phyloP scores from a whole-genome alignment of 1,140 invertebrate genomes.

The Drosophila willistoni region DNA sequence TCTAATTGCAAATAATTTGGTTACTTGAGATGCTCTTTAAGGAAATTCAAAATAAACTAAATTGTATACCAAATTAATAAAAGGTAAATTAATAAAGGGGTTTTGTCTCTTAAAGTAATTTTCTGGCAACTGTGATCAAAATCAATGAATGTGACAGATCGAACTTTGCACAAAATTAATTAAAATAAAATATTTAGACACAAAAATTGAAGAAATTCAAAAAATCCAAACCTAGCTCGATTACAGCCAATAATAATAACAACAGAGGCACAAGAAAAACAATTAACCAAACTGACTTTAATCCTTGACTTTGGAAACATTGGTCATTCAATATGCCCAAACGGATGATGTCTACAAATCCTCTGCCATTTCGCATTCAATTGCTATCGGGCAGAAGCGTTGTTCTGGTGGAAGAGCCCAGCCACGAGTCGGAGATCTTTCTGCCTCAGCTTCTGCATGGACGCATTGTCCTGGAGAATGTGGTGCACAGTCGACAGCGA shows the following conservation, averaged over 20 bases:
- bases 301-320: too few relatives aligned
- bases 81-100: too few relatives aligned
- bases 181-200: not conserved
- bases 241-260: not conserved
- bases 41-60: too few relatives aligned
- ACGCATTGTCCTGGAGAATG: slow-evolving; percentile 33
- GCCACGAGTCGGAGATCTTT: slow-evolving; percentile 53
- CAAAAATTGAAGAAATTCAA: slow-evolving; percentile 2
- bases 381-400: slow-evolving; percentile 39
- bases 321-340: slow-evolving; percentile 5
- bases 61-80: too few relatives aligned
- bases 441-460: slow-evolving; percentile 24
- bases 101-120: not conserved
- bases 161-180: not conserved
- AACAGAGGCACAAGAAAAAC: not conserved
- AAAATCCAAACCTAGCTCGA: not conserved
- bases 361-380: slow-evolving; percentile 17
- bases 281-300: not conserved
- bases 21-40: not conserved
- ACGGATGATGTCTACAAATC: not conserved
- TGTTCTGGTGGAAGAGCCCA: slow-evolving; percentile 27
- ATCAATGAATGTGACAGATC: slow-evolving; percentile 2
- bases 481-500: slow-evolving; percentile 29
- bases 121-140: not conserved
- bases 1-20: not conserved